Conservation (phyloP, 1,140 invertebrate species). For the Anagrus nilaparvatae region DNA sequence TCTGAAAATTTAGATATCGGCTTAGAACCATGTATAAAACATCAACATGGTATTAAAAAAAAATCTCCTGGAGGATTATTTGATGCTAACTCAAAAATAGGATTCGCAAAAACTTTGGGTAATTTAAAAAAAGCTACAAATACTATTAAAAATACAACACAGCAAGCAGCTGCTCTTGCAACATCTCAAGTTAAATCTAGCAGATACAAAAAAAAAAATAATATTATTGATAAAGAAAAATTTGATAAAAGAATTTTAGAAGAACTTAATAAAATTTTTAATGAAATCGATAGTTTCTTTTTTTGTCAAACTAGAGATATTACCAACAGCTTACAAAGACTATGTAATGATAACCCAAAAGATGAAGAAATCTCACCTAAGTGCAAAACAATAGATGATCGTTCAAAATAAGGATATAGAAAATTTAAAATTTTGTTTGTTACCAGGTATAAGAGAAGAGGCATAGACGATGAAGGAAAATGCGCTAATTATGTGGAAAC, state of each 20-base stretch:
- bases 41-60: slow-evolving; percentile 46
- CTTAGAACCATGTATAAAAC: slow-evolving; percentile 61
- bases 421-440: not conserved
- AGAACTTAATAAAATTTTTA: slow-evolving; percentile 87
- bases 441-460: slow-evolving; percentile 71
- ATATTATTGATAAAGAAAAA: slow-evolving; percentile 60
- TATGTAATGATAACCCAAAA: slow-evolving; percentile 45
- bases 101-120: slow-evolving; percentile 73
- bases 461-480: slow-evolving; percentile 81
- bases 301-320: slow-evolving; percentile 76
- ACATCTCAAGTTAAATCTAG: slow-evolving; percentile 58
- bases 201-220: slow-evolving; percentile 51
- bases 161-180: slow-evolving; percentile 67
- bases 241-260: slow-evolving; percentile 75
- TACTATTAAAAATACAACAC: slow-evolving; percentile 81
- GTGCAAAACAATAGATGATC: slow-evolving; percentile 74
- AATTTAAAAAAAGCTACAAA: slow-evolving; percentile 82
- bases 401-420: slow-evolving; percentile 54
- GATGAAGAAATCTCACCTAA: slow-evolving; percentile 39
- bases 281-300: slow-evolving; percentile 91
- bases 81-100: slow-evolving; percentile 45
- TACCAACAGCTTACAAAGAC: slow-evolving; percentile 76
- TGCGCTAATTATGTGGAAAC: slow-evolving; percentile 96
- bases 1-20: slow-evolving; percentile 49
- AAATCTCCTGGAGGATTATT: slow-evolving; percentile 30